phyloP scores from a whole-genome alignment of 2,797 vertebrate genomes.

The Parauchenoglanis punctatus region DNA sequence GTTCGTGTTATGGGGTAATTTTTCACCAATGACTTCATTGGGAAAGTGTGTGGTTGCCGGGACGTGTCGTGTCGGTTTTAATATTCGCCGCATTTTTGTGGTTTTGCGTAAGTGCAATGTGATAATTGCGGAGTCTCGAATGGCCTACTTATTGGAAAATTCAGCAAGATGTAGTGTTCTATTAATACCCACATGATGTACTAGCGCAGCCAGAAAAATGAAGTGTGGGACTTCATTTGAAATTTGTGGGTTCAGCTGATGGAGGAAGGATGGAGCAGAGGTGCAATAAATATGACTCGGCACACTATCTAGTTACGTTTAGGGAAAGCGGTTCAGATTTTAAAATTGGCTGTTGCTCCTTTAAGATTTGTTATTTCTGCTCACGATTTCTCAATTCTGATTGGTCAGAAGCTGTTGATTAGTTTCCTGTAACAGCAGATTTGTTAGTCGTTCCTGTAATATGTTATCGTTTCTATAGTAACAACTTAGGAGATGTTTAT shows the following conservation, averaged over 20 bases:
- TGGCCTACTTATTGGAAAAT: conserved; percentile 28
- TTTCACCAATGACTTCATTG: not conserved
- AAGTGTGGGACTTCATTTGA: conserved; percentile 15
- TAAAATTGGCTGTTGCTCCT: not conserved
- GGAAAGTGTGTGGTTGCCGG: not conserved
- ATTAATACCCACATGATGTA: conserved; percentile 10
- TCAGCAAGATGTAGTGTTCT: conserved; percentile 17
- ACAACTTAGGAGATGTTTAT: not conserved
- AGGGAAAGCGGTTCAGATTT: not conserved
- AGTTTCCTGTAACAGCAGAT: not conserved
- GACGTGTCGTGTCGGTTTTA: not conserved
- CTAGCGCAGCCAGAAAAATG: not conserved
- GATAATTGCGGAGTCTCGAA: conserved; percentile 16
- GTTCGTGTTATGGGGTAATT: conserved; percentile 7
- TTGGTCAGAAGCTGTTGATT: not conserved
- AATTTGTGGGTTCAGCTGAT: conserved; percentile 23
- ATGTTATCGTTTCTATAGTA: not conserved
- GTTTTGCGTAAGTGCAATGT: conserved; percentile 20
- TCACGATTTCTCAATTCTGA: not conserved
- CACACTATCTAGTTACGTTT: conserved; percentile 2
- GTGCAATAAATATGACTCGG: conserved; percentile 25
- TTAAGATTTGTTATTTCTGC: not conserved
- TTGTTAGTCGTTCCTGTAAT: not conserved
- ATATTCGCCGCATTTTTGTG: conserved; percentile 20
- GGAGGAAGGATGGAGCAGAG: not conserved